Evolutionary conservation across 2,113 vertebrate species (phyloP).

Genomic region (Orcinus orca): DNA sequence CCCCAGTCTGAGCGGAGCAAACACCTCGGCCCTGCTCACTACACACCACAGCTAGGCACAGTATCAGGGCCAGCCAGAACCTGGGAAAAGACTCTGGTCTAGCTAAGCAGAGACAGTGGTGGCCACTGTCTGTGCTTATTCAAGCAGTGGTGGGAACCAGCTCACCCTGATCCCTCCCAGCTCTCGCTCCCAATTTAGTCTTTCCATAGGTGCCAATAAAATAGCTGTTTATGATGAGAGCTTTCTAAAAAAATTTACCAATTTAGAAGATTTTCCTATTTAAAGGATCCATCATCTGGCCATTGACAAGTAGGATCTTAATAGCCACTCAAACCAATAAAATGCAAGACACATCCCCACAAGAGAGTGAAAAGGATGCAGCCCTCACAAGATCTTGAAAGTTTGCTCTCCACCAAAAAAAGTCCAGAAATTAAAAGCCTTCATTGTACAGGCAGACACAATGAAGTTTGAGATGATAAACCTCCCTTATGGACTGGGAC

Average conservation of each 20-base stretch:
- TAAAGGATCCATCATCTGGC: background rate
- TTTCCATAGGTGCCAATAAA: too few species aligned
- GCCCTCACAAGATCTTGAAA: background rate
- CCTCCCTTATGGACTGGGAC: background rate
- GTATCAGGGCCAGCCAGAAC: background rate
- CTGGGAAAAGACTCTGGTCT: background rate
- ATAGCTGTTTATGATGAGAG: background rate
- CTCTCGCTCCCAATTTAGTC: too few species aligned
- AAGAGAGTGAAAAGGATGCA: background rate
- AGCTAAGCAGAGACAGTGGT: background rate
- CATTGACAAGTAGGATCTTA: background rate
- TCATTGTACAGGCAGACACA: background rate
- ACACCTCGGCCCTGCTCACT: background rate
- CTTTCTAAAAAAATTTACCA: background rate
- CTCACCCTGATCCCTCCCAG: background rate
- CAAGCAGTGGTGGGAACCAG: background rate
- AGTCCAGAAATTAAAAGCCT: background rate
- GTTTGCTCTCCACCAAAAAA: rapidly evolving
- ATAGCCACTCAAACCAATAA: background rate
- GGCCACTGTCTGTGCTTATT: background rate
- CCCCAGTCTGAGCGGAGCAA: background rate
- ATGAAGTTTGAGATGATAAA: background rate
- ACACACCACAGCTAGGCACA: background rate
- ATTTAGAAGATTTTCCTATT: background rate
- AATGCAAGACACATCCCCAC: background rate